These are phyloP conservation scores for Mycteria americana DNA, from an alignment of 2,797 vertebrate genomes.

Conservation along the genomic window DNA sequence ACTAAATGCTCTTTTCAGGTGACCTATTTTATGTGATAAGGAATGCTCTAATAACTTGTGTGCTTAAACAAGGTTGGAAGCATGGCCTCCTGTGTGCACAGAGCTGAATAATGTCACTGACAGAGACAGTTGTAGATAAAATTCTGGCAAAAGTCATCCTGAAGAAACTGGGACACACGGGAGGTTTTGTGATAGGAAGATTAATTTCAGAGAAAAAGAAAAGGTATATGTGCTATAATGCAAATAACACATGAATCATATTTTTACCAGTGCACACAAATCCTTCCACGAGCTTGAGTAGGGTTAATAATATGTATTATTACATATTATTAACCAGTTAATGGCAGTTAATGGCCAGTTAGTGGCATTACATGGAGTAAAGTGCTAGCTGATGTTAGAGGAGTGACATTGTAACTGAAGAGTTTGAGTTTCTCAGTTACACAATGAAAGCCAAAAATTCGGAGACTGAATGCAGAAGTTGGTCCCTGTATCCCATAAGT, in stretches of 20 bases:
- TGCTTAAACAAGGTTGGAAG: background rate
- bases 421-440: background rate
- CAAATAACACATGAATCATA: background rate
- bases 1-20: slow-evolving; percentile 7
- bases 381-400: background rate
- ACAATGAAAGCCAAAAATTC: background rate
- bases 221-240: background rate
- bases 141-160: background rate
- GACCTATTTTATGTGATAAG: background rate
- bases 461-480: background rate
- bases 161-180: background rate
- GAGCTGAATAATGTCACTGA: background rate
- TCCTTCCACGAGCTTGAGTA: background rate
- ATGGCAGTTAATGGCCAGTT: too few species aligned
- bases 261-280: background rate
- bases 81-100: background rate
- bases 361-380: background rate
- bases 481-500: too few species aligned
- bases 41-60: background rate
- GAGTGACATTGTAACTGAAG: background rate
- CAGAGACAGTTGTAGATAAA: background rate
- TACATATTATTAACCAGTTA: too few species aligned
- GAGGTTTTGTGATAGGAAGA: background rate
- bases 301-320: background rate
- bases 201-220: background rate